Evolutionary conservation across 2,888 invertebrate species (phyloP).

Genomic region (Cerastoderma edule): DNA sequence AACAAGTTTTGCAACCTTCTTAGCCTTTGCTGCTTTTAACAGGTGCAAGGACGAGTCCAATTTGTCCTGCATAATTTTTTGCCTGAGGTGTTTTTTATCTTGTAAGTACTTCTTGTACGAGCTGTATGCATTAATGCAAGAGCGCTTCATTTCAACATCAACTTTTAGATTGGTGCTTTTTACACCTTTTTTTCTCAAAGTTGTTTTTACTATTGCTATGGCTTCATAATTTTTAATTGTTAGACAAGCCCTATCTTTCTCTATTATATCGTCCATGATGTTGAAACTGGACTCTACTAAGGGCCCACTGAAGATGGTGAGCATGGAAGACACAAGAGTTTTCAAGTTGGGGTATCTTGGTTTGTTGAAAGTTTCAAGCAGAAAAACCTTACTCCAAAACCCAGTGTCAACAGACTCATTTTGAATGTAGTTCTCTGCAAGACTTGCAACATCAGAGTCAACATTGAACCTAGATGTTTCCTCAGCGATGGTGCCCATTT

Average conservation of each 20-base stretch:
- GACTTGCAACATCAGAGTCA: constrained; percentile 24
- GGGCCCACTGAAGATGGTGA: constrained; percentile 37
- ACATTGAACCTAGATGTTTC: constrained; percentile 21
- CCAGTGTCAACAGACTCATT: constrained; percentile 25
- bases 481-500: constrained; percentile 10
- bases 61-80: constrained; percentile 12
- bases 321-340: constrained; percentile 14
- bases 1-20: constrained; percentile 27
- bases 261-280: constrained; percentile 41
- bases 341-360: constrained; percentile 28
- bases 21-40: constrained; percentile 30
- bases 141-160: constrained; percentile 12
- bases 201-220: constrained; percentile 33
- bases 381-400: constrained; percentile 29
- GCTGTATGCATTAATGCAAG: constrained; percentile 28
- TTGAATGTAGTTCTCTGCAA: background rate
- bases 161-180: constrained; percentile 24
- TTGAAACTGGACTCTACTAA: constrained; percentile 29
- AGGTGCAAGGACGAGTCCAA: constrained; percentile 13
- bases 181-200: constrained; percentile 19
- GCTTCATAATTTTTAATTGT: constrained; percentile 41
- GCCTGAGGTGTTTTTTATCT: constrained; percentile 8
- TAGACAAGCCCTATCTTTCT: constrained; percentile 28
- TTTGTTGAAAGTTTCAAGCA: constrained; percentile 17
- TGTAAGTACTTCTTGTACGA: constrained; percentile 22